Evolutionary conservation across 1,140 invertebrate genomes (phyloP).

Genomic region (Euborellia annulipes): DNA sequence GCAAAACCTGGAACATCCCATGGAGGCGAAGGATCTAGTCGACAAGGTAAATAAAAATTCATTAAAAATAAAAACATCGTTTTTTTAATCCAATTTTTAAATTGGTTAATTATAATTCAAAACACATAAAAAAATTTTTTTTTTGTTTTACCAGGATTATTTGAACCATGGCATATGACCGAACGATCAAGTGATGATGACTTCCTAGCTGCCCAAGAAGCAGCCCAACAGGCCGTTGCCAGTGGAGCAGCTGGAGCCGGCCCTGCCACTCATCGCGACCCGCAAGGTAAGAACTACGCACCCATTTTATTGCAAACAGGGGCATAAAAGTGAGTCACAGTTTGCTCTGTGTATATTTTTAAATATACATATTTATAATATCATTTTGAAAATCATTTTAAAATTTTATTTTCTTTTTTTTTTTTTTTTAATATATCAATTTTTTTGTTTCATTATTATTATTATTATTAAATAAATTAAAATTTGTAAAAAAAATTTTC

Average conservation of each 20-base stretch:
- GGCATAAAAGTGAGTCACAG: too few species aligned
- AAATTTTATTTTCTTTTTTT: too few species aligned
- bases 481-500: background rate
- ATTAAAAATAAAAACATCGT: background rate
- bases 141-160: slow-evolving; percentile 13
- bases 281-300: slow-evolving; percentile 45
- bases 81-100: slow-evolving; percentile 27
- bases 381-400: too few species aligned
- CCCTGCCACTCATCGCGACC: slow-evolving; percentile 48
- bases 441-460: background rate
- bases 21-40: slow-evolving; percentile 34
- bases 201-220: slow-evolving; percentile 52
- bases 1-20: slow-evolving; percentile 34
- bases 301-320: too few species aligned
- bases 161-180: slow-evolving; percentile 47
- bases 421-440: too few species aligned
- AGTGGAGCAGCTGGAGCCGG: too few species aligned
- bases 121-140: slow-evolving; percentile 24
- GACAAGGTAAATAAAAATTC: slow-evolving; percentile 28
- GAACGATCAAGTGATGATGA: slow-evolving; percentile 46
- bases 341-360: too few species aligned
- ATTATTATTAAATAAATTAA: background rate
- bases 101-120: slow-evolving; percentile 30
- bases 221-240: slow-evolving; percentile 20
- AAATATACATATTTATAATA: too few species aligned